Evolutionary conservation across 2,888 invertebrate species (phyloP).

Genomic region (Polyommatus iphigenia): DNA sequence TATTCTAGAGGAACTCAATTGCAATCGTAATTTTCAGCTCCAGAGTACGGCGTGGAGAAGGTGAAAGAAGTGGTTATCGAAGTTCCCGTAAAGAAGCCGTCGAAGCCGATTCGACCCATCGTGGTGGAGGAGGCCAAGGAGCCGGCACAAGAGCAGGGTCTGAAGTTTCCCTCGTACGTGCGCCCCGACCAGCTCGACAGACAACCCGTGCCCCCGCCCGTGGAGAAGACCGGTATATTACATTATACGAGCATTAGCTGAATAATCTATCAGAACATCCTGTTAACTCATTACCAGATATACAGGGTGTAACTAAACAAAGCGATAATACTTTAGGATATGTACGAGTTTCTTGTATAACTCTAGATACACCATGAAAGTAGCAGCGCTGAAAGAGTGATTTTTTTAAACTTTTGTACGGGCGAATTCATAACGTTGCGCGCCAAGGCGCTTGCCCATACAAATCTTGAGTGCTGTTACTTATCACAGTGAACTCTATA

Average conservation of each 20-base stretch:
- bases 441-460: no score
- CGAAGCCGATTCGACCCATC: neutral
- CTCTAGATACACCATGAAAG: no score
- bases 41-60: slow-evolving; percentile 1
- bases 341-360: no score
- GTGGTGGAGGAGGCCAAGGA: slow-evolving; percentile 7
- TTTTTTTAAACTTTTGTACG: no score
- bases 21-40: neutral
- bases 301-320: no score
- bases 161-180: slow-evolving; percentile 38
- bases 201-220: slow-evolving; percentile 32
- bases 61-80: neutral
- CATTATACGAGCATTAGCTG: neutral
- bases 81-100: slow-evolving; percentile 3
- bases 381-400: no score
- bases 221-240: slow-evolving; percentile 34
- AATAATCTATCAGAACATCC: neutral
- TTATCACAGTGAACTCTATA: no score
- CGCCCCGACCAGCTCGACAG: slow-evolving; percentile 37
- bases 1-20: neutral
- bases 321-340: no score
- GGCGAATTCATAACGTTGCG: no score
- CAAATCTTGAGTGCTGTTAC: no score
- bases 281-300: neutral
- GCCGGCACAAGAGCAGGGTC: neutral